Evolutionary conservation across 2,888 invertebrate species (phyloP).

Genomic region (Taphrorychus bicolor): DNA sequence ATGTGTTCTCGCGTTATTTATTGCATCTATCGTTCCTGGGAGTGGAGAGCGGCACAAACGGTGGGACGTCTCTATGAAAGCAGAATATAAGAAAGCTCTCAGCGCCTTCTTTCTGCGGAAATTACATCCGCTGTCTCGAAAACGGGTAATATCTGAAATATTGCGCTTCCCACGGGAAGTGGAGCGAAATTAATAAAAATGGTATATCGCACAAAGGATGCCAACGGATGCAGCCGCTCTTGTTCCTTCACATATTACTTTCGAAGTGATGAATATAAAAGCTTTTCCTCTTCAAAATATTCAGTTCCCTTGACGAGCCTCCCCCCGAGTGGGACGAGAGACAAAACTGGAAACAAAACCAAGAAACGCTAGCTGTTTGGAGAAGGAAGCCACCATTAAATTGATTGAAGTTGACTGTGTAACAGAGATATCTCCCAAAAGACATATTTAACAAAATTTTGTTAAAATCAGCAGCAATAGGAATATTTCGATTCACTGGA

Average conservation of each 20-base stretch:
- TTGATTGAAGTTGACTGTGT: not conserved
- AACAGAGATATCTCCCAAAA: not conserved
- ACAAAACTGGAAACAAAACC: not conserved
- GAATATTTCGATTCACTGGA: too few relatives aligned
- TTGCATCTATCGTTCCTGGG: conserved; percentile 14
- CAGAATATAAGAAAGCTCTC: conserved; percentile 35
- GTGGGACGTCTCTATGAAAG: conserved; percentile 19
- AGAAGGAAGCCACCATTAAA: not conserved
- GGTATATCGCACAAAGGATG: conserved; percentile 38
- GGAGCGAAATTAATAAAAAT: conserved; percentile 42
- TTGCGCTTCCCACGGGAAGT: conserved; percentile 41
- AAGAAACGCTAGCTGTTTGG: not conserved
- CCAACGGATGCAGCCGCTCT: conserved; percentile 27
- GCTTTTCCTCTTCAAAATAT: conserved; percentile 15
- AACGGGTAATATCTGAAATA: conserved; percentile 42
- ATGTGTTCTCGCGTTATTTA: conserved; percentile 16
- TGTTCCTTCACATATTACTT: conserved; percentile 25
- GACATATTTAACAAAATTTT: too few relatives aligned
- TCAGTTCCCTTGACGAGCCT: not conserved
- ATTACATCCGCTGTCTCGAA: conserved; percentile 40
- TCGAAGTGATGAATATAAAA: conserved; percentile 13
- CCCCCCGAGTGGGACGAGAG: not conserved
- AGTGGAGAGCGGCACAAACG: conserved; percentile 11
- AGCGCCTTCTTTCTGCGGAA: conserved; percentile 32
- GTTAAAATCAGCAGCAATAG: too few relatives aligned